phyloP scores from a whole-genome alignment of 1,140 invertebrate genomes.

The Tachypleus tridentatus region DNA sequence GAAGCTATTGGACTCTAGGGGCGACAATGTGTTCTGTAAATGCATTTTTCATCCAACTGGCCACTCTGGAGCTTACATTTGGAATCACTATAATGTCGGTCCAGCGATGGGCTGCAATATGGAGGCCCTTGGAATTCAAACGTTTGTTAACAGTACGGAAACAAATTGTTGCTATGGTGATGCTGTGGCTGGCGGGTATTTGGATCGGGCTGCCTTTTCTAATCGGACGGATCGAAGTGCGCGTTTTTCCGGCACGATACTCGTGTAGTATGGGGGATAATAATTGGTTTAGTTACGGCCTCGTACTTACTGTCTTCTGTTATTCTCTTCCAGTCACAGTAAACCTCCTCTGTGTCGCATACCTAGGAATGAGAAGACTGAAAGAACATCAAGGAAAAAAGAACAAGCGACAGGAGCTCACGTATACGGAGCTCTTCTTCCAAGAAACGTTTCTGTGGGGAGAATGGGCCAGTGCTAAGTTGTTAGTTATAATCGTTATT shows the following conservation, averaged over 20 bases:
- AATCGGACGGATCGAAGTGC: slow-evolving; percentile 2
- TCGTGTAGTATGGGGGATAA: slow-evolving; percentile 11
- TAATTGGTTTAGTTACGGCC: slow-evolving; percentile 2
- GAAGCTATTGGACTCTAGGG: slow-evolving; percentile 9
- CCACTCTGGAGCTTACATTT: slow-evolving; percentile 16
- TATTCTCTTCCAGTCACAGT: slow-evolving; percentile 7
- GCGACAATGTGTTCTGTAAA: slow-evolving; percentile 3
- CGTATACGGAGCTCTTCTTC: slow-evolving; percentile 10
- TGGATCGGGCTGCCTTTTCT: slow-evolving; percentile 11
- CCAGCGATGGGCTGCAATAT: slow-evolving; percentile 9
- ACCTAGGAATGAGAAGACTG: slow-evolving; percentile 6
- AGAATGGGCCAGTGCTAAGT: slow-evolving; percentile 15
- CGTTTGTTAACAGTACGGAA: slow-evolving; percentile 12
- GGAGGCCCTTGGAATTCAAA: slow-evolving; percentile 13
- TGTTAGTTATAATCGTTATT: slow-evolving; percentile 3
- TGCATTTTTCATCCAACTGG: slow-evolving; percentile 10
- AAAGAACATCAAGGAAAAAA: slow-evolving; percentile 9
- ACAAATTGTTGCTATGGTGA: slow-evolving; percentile 14
- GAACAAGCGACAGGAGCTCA: slow-evolving; percentile 8
- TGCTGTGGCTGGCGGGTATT: slow-evolving; percentile 10
- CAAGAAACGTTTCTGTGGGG: slow-evolving; percentile 14
- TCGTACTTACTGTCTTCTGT: slow-evolving; percentile 12
- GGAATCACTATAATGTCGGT: slow-evolving; percentile 7
- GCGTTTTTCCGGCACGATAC: slow-evolving; percentile 10
- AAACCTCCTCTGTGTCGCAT: slow-evolving; percentile 1